Base-by-base conservation (phyloP, 2,113 vertebrate species). In the Seriola aureovittata region DNA sequence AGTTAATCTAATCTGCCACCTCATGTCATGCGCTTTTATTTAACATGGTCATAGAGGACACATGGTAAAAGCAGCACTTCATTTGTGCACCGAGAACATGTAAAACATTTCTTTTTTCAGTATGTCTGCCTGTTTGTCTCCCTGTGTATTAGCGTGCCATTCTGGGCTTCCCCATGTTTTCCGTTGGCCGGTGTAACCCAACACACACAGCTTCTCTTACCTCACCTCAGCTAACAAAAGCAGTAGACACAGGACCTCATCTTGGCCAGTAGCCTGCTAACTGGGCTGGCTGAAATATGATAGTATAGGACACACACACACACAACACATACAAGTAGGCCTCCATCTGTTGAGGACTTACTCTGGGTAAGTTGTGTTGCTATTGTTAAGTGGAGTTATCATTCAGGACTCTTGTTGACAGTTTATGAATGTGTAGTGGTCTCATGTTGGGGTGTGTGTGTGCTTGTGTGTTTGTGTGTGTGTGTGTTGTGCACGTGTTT, bases 191-290 rank as follows among this genome's bases (percentile, higher is more conserved):
- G 52, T 88, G 93, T 89, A 94, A 94, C 93, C 89, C 85, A 91
- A 94, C 92, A 93, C 93, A 92, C 72, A 46, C 82, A 67, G 88
- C 88, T 93, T 93, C 81, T 90, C 91, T 94, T 94, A 93, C 93
- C 87, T 91, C 88, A 91, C 85, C 85, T 87, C 83, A 16, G 85
- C 87, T 91, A 92, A 94, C 93, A 94, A 94, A 94, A 93, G 90
- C 93, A 86, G 76, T 46, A 66, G 92, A 93, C 90, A 89, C 92
- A 81, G 81, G 78, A 82, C 88, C 90, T 92, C 81, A 78, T 83
- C 72, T 85, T 85, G 88, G 93, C 89, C 71, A 23, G 71, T 77
- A 69, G 92, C 91, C 93, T 81, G 85, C 85, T 82, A 82, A 86
- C 88, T 38, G 85, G 83, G 70, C 90, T 79, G 86, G 64, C 86